Conservation (phyloP, 2,113 vertebrate species). For the Phocoena phocoena region DNA sequence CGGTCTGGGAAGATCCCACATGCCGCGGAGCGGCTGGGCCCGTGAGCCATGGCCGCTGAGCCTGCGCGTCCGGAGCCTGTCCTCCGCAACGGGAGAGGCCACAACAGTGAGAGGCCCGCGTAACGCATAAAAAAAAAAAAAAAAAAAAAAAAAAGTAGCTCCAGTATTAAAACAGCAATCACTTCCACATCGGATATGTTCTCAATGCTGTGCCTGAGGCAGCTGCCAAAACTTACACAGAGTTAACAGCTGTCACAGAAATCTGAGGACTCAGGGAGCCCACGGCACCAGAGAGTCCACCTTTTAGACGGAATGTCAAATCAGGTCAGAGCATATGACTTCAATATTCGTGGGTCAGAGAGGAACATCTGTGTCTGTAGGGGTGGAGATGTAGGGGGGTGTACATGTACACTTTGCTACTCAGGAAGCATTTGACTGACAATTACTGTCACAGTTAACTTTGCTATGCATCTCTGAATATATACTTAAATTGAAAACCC, state of each 20-base stretch:
- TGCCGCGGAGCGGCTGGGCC: too few species aligned
- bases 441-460: neutral
- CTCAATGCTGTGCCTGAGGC: neutral
- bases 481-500: neutral
- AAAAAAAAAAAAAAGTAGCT: neutral
- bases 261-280: neutral
- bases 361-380: neutral
- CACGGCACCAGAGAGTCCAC: neutral
- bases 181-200: neutral
- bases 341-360: neutral
- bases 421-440: neutral
- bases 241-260: slow-evolving; percentile 42
- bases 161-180: neutral
- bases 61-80: too few species aligned
- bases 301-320: slow-evolving; percentile 1
- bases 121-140: too few species aligned
- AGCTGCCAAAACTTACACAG: slow-evolving; percentile 29
- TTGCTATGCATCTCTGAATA: neutral
- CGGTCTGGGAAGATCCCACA: too few species aligned
- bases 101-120: too few species aligned
- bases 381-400: neutral
- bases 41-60: too few species aligned
- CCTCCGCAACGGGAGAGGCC: too few species aligned
- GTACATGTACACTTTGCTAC: neutral
- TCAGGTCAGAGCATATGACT: neutral